Evolutionary conservation across 2,113 vertebrate species (phyloP).

Genomic region (Chloebia gouldiae): DNA sequence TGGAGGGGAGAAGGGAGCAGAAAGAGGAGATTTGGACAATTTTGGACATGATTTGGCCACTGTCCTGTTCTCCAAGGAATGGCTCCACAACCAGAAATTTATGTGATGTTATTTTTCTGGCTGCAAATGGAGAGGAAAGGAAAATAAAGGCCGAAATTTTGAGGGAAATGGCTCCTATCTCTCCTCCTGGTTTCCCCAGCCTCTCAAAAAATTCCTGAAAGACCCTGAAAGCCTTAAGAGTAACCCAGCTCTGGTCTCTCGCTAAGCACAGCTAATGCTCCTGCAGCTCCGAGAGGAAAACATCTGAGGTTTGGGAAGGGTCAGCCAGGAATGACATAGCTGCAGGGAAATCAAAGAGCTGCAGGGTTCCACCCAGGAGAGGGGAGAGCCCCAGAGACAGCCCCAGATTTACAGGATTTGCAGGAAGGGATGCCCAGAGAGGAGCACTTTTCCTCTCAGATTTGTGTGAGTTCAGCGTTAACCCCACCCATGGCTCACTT

Average conservation of each 20-base stretch:
- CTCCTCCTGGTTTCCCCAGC: neutral
- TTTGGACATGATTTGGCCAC: neutral
- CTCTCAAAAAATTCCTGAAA: neutral
- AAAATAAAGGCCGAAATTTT: neutral
- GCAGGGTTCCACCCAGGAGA: constrained; percentile 18
- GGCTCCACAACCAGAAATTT: neutral
- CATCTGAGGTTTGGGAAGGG: neutral
- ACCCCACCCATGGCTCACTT: neutral
- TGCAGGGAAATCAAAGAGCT: constrained; percentile 24
- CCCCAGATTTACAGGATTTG: neutral
- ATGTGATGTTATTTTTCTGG: neutral
- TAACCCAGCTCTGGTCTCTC: neutral
- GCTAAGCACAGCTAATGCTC: neutral
- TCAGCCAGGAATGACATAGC: constrained; percentile 41
- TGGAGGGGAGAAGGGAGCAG: neutral
- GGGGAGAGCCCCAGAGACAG: neutral
- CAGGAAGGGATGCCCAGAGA: neutral
- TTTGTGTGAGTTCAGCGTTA: neutral
- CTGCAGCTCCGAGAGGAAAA: constrained; percentile 15
- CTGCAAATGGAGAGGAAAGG: neutral
- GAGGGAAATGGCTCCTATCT: neutral
- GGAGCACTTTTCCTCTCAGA: neutral
- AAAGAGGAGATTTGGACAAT: neutral
- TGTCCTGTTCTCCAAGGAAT: neutral
- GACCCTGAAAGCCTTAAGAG: neutral